These are phyloP conservation scores for Nebria salina DNA, from an alignment of 2,888 invertebrate species.

Conservation along the genomic window DNA sequence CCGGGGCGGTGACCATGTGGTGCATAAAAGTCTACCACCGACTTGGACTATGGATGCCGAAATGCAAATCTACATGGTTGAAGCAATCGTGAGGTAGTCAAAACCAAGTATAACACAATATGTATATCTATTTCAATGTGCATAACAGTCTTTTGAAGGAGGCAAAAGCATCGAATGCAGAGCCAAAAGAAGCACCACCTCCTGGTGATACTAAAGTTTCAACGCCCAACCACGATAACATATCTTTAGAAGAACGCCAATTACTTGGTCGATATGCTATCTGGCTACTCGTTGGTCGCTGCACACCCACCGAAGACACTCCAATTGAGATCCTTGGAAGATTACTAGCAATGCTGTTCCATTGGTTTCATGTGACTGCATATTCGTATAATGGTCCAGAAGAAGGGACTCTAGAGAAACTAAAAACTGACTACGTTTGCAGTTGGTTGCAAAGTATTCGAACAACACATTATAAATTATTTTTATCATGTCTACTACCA, in stretches of 20 bases:
- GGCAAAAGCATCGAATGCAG: conserved; percentile 83
- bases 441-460: conserved; percentile 90
- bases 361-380: conserved; percentile 99
- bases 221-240: conserved; percentile 70
- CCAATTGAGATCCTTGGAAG: conserved; percentile 86
- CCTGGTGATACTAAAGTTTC: conserved; percentile 59
- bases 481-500: conserved; percentile 93
- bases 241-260: conserved; percentile 87
- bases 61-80: conserved; percentile 92
- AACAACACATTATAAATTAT: conserved; percentile 85
- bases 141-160: conserved; percentile 83
- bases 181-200: conserved; percentile 64
- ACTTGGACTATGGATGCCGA: conserved; percentile 92
- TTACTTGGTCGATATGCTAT: conserved; percentile 94
- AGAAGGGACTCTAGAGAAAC: conserved; percentile 88
- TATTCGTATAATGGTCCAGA: conserved; percentile 94
- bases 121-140: conserved; percentile 22
- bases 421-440: conserved; percentile 93
- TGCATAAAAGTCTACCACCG: conserved; percentile 85
- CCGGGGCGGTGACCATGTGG: conserved; percentile 89
- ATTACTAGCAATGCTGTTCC: conserved; percentile 94
- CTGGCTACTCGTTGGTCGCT: conserved; percentile 95
- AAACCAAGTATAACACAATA: not conserved
- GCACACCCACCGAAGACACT: conserved; percentile 80
- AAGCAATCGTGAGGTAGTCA: conserved; percentile 87